phyloP scores from a whole-genome alignment of 2,797 vertebrate species.

The Merluccius polli region DNA sequence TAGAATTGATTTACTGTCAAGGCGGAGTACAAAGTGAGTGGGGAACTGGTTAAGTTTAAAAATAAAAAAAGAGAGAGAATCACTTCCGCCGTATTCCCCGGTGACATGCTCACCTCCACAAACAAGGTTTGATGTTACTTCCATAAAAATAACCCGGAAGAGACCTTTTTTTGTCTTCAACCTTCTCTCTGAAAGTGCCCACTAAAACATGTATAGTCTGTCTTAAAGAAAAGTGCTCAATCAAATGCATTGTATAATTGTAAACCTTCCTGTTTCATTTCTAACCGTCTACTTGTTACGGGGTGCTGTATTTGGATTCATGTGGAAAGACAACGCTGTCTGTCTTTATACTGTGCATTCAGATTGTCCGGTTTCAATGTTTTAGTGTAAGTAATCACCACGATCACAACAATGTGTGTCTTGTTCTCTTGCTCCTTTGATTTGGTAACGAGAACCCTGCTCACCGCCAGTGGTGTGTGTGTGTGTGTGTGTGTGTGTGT shows the following conservation, averaged over 20 bases:
- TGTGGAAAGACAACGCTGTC: conserved; percentile 63
- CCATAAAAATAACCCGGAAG: conserved; percentile 58
- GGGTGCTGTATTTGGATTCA: conserved; percentile 66
- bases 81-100: conserved; percentile 87
- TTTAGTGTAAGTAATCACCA: conserved; percentile 68
- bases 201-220: conserved; percentile 64
- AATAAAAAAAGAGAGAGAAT: conserved; percentile 78
- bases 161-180: conserved; percentile 42
- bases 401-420: conserved; percentile 69
- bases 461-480: conserved; percentile 62
- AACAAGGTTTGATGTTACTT: conserved; percentile 83
- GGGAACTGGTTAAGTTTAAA: conserved; percentile 81
- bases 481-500: neutral
- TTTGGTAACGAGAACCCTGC: conserved; percentile 78
- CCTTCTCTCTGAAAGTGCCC: conserved; percentile 63
- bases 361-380: conserved; percentile 64
- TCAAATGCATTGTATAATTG: conserved; percentile 65
- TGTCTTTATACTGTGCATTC: conserved; percentile 66
- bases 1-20: conserved; percentile 97
- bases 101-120: conserved; percentile 88
- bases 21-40: conserved; percentile 89
- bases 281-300: conserved; percentile 53
- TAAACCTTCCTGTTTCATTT: conserved; percentile 67
- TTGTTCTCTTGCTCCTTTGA: conserved; percentile 77
- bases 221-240: conserved; percentile 60